Percentiles rank a stretch among this genome's conserved stretches.
Evolutionary conservation across 2,888 invertebrate species (phyloP).

Genomic region (Pristionchus fissidentatus): DNA sequence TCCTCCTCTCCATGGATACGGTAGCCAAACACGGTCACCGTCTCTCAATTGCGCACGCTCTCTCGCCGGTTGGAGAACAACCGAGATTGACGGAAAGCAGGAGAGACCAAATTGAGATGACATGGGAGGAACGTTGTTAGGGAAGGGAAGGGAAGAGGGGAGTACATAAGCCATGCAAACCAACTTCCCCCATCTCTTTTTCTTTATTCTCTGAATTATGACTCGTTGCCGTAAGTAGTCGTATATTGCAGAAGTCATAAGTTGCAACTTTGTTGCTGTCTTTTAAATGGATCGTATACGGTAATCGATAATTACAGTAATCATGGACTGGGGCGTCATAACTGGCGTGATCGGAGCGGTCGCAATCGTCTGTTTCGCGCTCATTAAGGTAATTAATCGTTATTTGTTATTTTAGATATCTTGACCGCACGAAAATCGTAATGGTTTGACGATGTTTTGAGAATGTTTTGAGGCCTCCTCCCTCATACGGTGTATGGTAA

Average conservation of each 20-base stretch:
- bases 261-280: background rate
- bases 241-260: background rate
- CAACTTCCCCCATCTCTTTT: background rate
- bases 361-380: background rate
- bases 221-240: background rate
- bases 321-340: constrained; percentile 8
- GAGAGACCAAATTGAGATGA: too few relatives aligned
- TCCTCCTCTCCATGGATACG: too few relatives aligned
- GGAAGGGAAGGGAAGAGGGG: background rate
- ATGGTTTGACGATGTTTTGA: too few relatives aligned
- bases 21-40: too few relatives aligned
- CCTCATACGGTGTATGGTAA: too few relatives aligned
- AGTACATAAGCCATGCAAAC: too few relatives aligned
- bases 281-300: background rate
- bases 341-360: background rate
- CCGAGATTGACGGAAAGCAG: too few relatives aligned
- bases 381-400: background rate
- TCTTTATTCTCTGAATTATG: background rate
- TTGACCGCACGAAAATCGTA: too few relatives aligned
- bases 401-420: background rate
- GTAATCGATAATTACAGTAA: background rate
- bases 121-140: background rate
- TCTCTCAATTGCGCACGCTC: too few relatives aligned
- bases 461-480: too few relatives aligned
- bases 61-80: too few relatives aligned